phyloP scores from a whole-genome alignment of 2,888 invertebrate species.

The Onchidella celtica region DNA sequence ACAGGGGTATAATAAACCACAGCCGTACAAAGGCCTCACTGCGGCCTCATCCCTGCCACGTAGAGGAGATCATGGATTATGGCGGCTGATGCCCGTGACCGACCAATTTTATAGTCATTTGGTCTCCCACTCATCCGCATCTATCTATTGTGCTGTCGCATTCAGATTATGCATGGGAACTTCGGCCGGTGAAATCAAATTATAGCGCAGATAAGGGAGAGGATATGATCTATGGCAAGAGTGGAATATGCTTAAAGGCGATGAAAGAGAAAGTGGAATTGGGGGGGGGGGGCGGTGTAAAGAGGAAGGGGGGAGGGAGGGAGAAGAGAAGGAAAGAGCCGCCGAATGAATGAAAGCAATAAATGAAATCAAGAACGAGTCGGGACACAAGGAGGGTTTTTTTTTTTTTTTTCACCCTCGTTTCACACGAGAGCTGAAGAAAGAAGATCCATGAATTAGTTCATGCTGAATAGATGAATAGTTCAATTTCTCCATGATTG shows the following conservation, averaged over 20 bases:
- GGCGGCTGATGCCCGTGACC: conserved; percentile 25
- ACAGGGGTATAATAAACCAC: conserved; percentile 38
- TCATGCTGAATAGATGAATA: background rate
- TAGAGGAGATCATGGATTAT: conserved; percentile 33
- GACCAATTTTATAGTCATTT: conserved; percentile 49
- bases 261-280: conserved; percentile 1
- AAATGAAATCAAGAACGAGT: no score
- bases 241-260: background rate
- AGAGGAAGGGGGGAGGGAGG: background rate
- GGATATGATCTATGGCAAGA: conserved; percentile 15
- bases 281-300: background rate
- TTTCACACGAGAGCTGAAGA: no score
- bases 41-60: conserved; percentile 32
- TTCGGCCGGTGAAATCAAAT: conserved; percentile 32
- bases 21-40: background rate
- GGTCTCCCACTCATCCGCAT: conserved; percentile 27
- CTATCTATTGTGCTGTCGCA: conserved; percentile 29
- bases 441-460: background rate
- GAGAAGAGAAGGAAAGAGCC: background rate
- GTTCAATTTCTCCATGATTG: background rate
- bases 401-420: no score
- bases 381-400: no score
- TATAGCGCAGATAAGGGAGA: conserved; percentile 11
- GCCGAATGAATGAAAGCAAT: background rate
- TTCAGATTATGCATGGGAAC: conserved; percentile 26